Percentiles rank a stretch among this genome's conserved stretches.
Conservation (phyloP, 2,113 vertebrate genomes). For the Ceyx margarethae region DNA sequence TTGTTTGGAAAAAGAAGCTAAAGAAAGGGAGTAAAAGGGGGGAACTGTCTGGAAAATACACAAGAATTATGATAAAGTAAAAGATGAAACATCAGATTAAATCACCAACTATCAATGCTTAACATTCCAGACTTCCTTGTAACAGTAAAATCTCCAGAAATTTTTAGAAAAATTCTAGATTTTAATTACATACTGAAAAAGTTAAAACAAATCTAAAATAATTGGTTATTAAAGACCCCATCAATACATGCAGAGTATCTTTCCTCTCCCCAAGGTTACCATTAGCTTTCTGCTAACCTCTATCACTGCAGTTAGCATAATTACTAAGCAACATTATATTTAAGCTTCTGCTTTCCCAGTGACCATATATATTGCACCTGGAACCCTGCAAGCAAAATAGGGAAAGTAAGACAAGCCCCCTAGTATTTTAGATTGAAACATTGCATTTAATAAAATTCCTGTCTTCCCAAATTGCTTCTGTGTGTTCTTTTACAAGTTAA, state of each 20-base stretch:
- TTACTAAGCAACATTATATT: slow-evolving; percentile 1
- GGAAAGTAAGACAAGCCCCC: not conserved
- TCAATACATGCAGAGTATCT: not conserved
- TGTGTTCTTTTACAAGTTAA: not conserved
- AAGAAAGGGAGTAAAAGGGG: not conserved
- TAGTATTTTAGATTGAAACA: slow-evolving; percentile 6
- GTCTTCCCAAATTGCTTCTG: not conserved
- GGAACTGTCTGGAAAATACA: not conserved
- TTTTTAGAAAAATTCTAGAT: not conserved
- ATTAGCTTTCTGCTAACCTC: slow-evolving; percentile 37
- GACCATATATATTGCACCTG: slow-evolving; percentile 28
- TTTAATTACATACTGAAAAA: not conserved
- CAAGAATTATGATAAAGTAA: not conserved
- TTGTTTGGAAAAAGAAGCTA: not conserved
- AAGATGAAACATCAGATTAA: not conserved
- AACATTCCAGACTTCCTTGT: not conserved
- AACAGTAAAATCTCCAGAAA: not conserved
- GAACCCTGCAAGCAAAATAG: not conserved
- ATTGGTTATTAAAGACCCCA: not conserved
- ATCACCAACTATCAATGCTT: not conserved
- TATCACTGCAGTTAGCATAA: slow-evolving; percentile 28
- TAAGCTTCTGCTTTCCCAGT: slow-evolving; percentile 44
- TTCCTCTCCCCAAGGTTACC: slow-evolving; percentile 12
- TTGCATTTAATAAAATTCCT: not conserved
- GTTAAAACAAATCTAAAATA: not conserved